Percentiles rank a stretch among this genome's conserved stretches.
phyloP scores from a whole-genome alignment of 53 echinoderm and acorn worm species.

The Temnopleurus reevesii region DNA sequence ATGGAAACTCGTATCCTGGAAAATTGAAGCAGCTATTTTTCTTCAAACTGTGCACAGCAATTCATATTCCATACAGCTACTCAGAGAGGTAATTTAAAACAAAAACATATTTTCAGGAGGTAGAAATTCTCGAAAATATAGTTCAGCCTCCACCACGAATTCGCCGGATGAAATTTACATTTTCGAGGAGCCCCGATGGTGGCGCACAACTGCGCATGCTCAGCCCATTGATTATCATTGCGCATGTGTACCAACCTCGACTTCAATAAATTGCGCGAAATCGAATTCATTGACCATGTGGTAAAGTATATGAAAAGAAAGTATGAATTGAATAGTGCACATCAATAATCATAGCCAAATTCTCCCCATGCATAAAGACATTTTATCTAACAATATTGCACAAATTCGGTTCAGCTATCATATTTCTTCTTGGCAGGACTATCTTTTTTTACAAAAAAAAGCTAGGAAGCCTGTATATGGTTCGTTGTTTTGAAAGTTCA shows the following conservation, averaged over 20 bases:
- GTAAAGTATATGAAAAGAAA: neutral
- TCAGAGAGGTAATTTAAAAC: neutral
- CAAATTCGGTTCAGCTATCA: no score
- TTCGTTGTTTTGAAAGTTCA: no score
- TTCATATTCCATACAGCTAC: neutral
- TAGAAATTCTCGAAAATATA: constrained; percentile 23
- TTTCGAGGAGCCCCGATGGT: constrained; percentile 48
- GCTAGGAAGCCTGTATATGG: no score
- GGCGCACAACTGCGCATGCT: constrained; percentile 53
- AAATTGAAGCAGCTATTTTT: neutral
- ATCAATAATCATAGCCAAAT: no score
- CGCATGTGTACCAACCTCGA: constrained; percentile 13
- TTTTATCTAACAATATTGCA: no score
- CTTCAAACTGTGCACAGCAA: neutral
- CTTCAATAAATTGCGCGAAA: constrained; percentile 60
- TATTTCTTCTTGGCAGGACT: no score
- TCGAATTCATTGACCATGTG: constrained; percentile 35
- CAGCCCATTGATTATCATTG: constrained; percentile 1
- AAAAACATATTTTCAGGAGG: neutral
- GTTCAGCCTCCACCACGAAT: neutral
- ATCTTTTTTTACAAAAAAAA: no score
- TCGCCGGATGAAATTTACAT: neutral
- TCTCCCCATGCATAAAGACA: no score
- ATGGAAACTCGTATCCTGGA: constrained; percentile 6
- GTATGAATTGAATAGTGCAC: no score